Conservation (phyloP, 2,797 vertebrate species). For the Xenentodon cancila region DNA sequence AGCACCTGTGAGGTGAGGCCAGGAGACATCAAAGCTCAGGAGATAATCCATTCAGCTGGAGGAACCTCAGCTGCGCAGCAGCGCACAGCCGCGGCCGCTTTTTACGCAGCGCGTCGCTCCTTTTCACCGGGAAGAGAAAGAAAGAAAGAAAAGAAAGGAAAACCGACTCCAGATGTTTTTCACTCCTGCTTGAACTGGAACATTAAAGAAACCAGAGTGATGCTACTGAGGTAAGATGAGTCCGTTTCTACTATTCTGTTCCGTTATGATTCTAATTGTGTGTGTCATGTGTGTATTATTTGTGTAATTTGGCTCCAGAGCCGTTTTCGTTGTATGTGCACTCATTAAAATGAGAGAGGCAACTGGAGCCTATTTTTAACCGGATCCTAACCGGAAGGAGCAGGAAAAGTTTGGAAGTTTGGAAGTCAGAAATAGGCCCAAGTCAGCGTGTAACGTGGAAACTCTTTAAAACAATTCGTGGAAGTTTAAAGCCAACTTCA, state of each 20-base stretch:
- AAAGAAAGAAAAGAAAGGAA: slow-evolving; percentile 26
- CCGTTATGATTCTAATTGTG: too few relatives aligned
- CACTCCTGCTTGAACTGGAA: slow-evolving; percentile 16
- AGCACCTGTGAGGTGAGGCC: slow-evolving; percentile 78
- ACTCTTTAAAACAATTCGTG: too few relatives aligned
- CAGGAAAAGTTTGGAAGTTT: background rate
- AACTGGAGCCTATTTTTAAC: too few relatives aligned
- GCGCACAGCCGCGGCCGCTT: slow-evolving; percentile 31
- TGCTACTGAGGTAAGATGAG: slow-evolving; percentile 56
- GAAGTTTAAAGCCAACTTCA: too few relatives aligned
- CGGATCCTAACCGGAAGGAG: too few relatives aligned
- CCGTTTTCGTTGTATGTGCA: too few relatives aligned
- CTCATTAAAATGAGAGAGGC: too few relatives aligned
- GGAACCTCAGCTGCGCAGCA: slow-evolving; percentile 56
- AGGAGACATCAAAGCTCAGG: slow-evolving; percentile 73
- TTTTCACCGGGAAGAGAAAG: slow-evolving; percentile 28
- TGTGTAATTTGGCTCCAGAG: too few relatives aligned
- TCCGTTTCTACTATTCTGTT: background rate
- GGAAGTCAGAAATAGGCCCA: too few relatives aligned
- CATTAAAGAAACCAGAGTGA: background rate
- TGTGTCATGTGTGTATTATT: too few relatives aligned
- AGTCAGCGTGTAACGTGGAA: too few relatives aligned
- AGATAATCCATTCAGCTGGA: slow-evolving; percentile 68
- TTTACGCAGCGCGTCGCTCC: slow-evolving; percentile 49
- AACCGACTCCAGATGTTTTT: slow-evolving; percentile 26